These are phyloP conservation scores for Actias luna DNA, from an alignment of 2,888 invertebrate genomes.

Conservation along the genomic window DNA sequence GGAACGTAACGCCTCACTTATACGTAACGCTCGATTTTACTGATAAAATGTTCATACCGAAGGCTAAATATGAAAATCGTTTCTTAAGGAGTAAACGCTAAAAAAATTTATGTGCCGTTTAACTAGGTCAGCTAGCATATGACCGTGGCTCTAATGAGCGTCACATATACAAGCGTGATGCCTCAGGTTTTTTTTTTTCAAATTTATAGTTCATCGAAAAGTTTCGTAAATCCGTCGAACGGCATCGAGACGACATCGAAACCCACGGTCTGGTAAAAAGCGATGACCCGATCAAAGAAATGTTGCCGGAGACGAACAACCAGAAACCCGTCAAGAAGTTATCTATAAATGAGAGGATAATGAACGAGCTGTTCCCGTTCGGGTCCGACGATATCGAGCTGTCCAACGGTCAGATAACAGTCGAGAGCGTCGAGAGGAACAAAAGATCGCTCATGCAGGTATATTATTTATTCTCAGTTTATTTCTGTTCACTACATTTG, in stretches of 20 bases:
- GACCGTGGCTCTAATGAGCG: no score
- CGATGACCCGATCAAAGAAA: conserved; percentile 42
- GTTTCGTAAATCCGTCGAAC: conserved; percentile 53
- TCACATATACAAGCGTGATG: not conserved
- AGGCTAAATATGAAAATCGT: no score
- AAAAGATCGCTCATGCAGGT: conserved; percentile 61
- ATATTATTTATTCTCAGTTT: no score
- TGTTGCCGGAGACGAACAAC: conserved; percentile 50
- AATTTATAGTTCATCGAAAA: conserved; percentile 61
- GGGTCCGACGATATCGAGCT: conserved; percentile 37
- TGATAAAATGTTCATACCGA: no score
- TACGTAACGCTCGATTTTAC: no score
- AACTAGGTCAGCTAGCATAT: no score
- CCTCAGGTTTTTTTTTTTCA: conserved; percentile 1
- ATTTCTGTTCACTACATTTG: no score
- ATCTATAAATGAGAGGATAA: conserved; percentile 21
- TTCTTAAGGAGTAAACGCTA: no score
- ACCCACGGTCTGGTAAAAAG: conserved; percentile 48
- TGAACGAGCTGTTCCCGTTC: conserved; percentile 59
- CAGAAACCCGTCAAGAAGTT: conserved; percentile 26
- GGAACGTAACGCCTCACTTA: no score
- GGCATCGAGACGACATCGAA: conserved; percentile 56
- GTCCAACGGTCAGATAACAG: conserved; percentile 49
- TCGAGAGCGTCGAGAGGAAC: conserved; percentile 66
- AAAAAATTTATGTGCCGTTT: no score